Evolutionary conservation across 2,113 vertebrate genomes (phyloP).

Genomic region (Gopherus evgoodei): DNA sequence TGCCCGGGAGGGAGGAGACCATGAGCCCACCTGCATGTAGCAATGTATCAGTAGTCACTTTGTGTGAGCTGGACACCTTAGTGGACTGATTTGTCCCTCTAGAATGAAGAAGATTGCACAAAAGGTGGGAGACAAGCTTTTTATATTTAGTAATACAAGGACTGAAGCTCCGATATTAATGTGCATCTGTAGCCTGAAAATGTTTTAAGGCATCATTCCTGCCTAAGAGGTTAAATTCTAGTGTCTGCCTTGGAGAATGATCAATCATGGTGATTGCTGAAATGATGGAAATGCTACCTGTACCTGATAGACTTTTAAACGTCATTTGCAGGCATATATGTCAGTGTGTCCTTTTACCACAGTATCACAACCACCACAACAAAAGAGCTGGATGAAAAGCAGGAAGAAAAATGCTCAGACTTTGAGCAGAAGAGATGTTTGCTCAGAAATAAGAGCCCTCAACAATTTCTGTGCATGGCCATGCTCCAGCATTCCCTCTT

Average conservation of each 20-base stretch:
- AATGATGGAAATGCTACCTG: constrained; percentile 19
- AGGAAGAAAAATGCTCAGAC: not conserved
- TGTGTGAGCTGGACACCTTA: not conserved
- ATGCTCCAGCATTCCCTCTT: not conserved
- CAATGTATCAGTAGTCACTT: not conserved
- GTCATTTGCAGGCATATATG: not conserved
- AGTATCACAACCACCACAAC: not conserved
- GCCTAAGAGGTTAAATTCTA: constrained; percentile 12
- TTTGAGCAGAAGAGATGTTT: not conserved
- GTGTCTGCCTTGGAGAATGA: constrained; percentile 34
- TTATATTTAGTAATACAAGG: not conserved
- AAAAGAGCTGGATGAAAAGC: not conserved
- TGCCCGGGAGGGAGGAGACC: not conserved
- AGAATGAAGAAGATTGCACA: constrained; percentile 32
- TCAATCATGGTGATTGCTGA: constrained; percentile 5
- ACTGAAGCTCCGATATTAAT: not conserved
- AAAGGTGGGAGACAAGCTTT: constrained; percentile 24
- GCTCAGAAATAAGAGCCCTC: not conserved
- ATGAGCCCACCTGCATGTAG: not conserved
- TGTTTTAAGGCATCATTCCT: not conserved
- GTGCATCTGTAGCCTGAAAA: constrained; percentile 30
- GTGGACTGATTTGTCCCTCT: constrained; percentile 43
- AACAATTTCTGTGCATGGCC: not conserved
- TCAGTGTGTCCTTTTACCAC: not conserved
- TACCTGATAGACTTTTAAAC: not conserved